Evolutionary conservation across 2,888 invertebrate species (phyloP).

Genomic region (Cabera pusaria): DNA sequence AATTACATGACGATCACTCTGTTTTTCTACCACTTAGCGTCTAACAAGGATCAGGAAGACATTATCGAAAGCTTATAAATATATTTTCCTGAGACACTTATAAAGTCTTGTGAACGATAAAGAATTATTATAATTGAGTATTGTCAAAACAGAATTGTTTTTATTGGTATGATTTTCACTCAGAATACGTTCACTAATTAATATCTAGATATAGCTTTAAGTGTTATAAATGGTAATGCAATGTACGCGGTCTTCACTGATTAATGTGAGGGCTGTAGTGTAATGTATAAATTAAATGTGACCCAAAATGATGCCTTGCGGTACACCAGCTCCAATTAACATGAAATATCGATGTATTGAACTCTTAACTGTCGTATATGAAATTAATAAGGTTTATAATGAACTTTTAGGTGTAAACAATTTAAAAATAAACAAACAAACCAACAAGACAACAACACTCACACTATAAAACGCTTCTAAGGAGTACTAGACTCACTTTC

Average conservation of each 20-base stretch:
- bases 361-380: conserved; percentile 38
- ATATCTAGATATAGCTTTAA: conserved; percentile 78
- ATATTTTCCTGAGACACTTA: no score
- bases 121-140: neutral
- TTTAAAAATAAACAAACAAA: conserved; percentile 37
- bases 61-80: no score
- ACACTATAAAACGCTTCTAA: conserved; percentile 73
- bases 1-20: conserved; percentile 36
- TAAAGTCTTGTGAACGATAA: no score
- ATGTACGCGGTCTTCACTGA: conserved; percentile 51
- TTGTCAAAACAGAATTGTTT: neutral
- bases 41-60: conserved; percentile 4
- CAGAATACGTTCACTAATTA: conserved; percentile 50
- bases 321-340: conserved; percentile 49
- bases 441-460: conserved; percentile 61
- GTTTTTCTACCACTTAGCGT: conserved; percentile 22
- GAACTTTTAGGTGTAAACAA: conserved; percentile 41
- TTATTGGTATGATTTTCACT: conserved; percentile 38
- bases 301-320: conserved; percentile 53
- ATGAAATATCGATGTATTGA: conserved; percentile 30
- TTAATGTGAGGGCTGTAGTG: conserved; percentile 28
- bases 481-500: conserved; percentile 78
- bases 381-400: conserved; percentile 37
- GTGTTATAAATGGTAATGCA: conserved; percentile 70
- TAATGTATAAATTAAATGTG: conserved; percentile 39